A percentile compares a stretch with the other conserved stretches of the same genome.
Conservation (phyloP, 2,888 invertebrate species). For the Pachycephus smyrnensis region DNA sequence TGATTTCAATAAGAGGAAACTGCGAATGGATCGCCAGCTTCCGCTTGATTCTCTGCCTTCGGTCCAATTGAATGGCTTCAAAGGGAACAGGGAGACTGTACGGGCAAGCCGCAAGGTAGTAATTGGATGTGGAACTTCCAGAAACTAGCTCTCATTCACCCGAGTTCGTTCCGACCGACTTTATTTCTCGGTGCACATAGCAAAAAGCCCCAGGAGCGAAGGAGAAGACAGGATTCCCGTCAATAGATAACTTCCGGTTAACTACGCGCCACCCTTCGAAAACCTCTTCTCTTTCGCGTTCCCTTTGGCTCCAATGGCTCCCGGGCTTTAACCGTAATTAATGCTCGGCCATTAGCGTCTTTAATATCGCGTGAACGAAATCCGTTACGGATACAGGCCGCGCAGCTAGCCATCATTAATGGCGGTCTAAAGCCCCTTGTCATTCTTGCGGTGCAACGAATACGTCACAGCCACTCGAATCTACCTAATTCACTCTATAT, state of each 20-base stretch:
- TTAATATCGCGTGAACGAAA: slow-evolving; percentile 42
- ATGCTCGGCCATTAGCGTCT: slow-evolving; percentile 40
- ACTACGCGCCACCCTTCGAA: slow-evolving; percentile 3
- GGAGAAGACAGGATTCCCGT: not conserved
- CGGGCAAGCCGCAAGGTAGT: not conserved
- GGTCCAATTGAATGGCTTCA: not conserved
- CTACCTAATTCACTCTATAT: not conserved
- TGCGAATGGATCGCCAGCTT: not conserved
- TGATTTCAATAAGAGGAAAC: not conserved
- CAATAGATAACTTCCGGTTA: slow-evolving; percentile 1
- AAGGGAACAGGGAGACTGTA: not conserved
- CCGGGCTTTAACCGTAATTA: slow-evolving; percentile 30
- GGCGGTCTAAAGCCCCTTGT: not conserved
- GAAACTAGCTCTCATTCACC: not conserved
- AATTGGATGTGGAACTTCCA: not conserved
- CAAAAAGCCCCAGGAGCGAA: not conserved
- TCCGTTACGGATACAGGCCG: slow-evolving; percentile 32
- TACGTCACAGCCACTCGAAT: not conserved
- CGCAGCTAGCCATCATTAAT: not conserved
- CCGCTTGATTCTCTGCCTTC: not conserved
- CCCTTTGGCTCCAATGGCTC: not conserved
- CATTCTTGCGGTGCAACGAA: not conserved
- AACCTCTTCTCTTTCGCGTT: not conserved
- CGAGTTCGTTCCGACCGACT: not conserved
- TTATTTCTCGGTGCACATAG: not conserved